Evolutionary conservation across 2,888 invertebrate species (phyloP), one percentile per base, ranked within the genome.

Genomic region (Harpalus rufipes): DNA sequence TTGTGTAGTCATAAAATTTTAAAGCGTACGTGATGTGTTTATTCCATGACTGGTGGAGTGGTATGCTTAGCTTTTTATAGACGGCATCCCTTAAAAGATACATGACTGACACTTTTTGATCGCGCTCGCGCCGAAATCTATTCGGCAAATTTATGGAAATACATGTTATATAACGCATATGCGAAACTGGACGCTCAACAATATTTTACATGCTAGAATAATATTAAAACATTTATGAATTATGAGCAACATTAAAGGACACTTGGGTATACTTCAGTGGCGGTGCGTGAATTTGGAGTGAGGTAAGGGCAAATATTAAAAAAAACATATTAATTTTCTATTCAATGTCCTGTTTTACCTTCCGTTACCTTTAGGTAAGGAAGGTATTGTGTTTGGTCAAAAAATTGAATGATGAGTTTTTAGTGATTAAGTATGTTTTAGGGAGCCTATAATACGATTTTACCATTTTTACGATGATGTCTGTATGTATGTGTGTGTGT

Each of bases 1-100:
- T 84, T 84, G 84, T 84, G 84, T 65, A 84, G 84, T 84, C 84
- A 78, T 84, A 84, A 84, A 84, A 84, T 84, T 84, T 84, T 84
- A 84, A 84, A 84, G 78, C 78, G 84, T 78, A 84, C 84, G 84
- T 84, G 84, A 84, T 84, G 78, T 84, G 84, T 84, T 84, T 84
- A 84, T 84, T 78, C 84, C 78, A 84, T 51, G 84, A 84, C 72
- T 76, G 61, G 39, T 25, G 32, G 68, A 83, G 59, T 83, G 61
- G 76, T 78, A 78, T 78, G 76, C 76, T 78, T 51, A 78, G 78
- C 78, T 74, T 74, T 83, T 74, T 83, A 83, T 74, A 16, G 83
- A 41, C 61, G 74, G 74, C 59, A 59, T 74, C 59, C 72, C 72
- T 74, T 76, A 76, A 41, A 74, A 83, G 83, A 83, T 83, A 83